phyloP scores from a whole-genome alignment of 2,113 vertebrate species.

The Eulacestoma nigropectus region DNA sequence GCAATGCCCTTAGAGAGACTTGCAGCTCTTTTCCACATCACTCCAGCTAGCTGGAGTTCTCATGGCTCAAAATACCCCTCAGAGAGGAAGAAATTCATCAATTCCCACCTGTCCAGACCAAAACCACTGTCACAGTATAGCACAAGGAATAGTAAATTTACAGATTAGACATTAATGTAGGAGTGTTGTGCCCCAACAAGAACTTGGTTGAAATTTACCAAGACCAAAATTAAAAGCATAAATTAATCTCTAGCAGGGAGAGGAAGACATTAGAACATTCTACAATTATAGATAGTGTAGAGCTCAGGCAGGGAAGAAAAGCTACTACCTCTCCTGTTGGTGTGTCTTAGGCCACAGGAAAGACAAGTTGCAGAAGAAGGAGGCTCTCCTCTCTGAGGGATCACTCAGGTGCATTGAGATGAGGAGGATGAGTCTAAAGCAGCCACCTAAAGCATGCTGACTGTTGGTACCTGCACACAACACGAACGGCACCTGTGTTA shows the following conservation, averaged over 20 bases:
- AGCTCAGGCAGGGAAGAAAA: neutral
- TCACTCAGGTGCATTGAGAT: neutral
- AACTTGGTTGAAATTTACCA: neutral
- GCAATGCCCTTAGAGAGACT: neutral
- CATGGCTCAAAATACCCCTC: neutral
- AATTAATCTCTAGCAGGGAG: neutral
- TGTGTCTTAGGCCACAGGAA: neutral
- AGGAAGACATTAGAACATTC: neutral
- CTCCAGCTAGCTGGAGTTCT: neutral
- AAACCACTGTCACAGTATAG: neutral
- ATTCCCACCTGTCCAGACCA: neutral
- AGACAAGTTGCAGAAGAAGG: neutral
- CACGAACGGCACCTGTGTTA: neutral
- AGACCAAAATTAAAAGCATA: neutral
- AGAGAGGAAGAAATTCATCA: conserved; percentile 9
- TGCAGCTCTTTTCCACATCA: neutral
- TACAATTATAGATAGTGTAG: neutral
- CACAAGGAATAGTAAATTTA: neutral
- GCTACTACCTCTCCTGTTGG: neutral
- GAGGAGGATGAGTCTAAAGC: neutral
- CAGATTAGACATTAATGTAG: neutral
- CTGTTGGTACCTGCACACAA: neutral
- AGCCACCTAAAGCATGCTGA: neutral
- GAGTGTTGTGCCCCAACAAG: neutral
- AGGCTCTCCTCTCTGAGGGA: neutral